phyloP scores from a whole-genome alignment of 2,888 invertebrate species.

The Dryomyza anilis region DNA sequence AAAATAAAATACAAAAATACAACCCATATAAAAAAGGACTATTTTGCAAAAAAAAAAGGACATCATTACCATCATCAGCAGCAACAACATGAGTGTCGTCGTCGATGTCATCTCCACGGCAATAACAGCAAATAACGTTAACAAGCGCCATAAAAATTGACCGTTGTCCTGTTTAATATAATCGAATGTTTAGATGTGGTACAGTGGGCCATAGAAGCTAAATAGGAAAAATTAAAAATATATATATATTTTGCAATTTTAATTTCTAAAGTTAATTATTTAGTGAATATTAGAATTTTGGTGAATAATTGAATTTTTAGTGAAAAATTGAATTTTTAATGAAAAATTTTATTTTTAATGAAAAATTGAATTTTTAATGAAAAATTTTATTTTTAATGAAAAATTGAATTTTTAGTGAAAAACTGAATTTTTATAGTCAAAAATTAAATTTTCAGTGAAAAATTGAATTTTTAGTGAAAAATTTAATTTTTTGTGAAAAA shows the following conservation, averaged over 20 bases:
- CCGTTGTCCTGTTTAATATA: conserved; percentile 36
- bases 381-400: too few relatives aligned
- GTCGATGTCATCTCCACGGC: not conserved
- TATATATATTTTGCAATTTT: not conserved
- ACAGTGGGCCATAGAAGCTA: conserved; percentile 24
- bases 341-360: too few relatives aligned
- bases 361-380: too few relatives aligned
- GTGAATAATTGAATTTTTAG: too few relatives aligned
- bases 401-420: too few relatives aligned
- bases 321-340: too few relatives aligned
- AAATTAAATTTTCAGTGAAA: too few relatives aligned
- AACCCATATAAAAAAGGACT: conserved; percentile 18
- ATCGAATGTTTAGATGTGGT: not conserved
- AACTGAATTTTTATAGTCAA: too few relatives aligned
- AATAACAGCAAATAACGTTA: conserved; percentile 26
- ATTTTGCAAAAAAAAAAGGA: conserved; percentile 28
- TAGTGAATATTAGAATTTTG: not conserved
- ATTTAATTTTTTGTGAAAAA: too few relatives aligned
- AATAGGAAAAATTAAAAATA: not conserved
- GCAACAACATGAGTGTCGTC: conserved; percentile 21
- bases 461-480: too few relatives aligned
- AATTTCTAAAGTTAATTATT: not conserved
- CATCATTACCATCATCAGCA: conserved; percentile 35
- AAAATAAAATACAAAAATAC: too few relatives aligned
- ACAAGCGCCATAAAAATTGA: conserved; percentile 37